Percentiles rank a stretch among this genome's conserved stretches.
These are phyloP conservation scores for Micrasema longulum DNA, from an alignment of 1,140 invertebrate genomes.

Conservation along the genomic window DNA sequence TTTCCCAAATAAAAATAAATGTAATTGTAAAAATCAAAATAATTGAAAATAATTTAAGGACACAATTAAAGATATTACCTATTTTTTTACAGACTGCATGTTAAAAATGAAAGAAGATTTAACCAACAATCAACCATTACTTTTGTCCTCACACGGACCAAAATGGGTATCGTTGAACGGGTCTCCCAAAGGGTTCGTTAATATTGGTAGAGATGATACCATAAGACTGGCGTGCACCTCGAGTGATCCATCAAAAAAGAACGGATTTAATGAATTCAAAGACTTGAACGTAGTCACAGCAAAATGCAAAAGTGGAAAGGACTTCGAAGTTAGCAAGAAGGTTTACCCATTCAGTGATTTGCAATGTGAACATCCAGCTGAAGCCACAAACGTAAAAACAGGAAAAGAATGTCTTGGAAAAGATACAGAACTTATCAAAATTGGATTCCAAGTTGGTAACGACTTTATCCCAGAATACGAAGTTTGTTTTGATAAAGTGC, in stretches of 20 bases:
- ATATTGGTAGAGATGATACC: conserved; percentile 46
- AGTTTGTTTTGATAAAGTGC: conserved; percentile 58
- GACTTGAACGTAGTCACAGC: conserved; percentile 41
- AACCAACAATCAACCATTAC: conserved; percentile 48
- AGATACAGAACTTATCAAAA: conserved; percentile 52
- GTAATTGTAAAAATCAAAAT: no score
- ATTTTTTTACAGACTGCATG: conserved; percentile 48
- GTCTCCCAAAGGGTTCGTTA: conserved; percentile 40
- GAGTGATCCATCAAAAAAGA: conserved; percentile 15
- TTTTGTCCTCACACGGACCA: conserved; percentile 32
- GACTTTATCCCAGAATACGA: conserved; percentile 57
- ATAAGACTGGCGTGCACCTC: conserved; percentile 47
- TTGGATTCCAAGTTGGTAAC: conserved; percentile 55
- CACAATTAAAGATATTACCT: no score
- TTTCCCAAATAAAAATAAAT: no score
- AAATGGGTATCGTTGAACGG: conserved; percentile 46
- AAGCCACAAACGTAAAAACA: conserved; percentile 45
- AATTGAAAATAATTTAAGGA: no score
- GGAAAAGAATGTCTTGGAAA: conserved; percentile 44
- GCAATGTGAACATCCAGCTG: conserved; percentile 55
- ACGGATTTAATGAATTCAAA: conserved; percentile 41
- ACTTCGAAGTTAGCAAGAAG: conserved; percentile 54
- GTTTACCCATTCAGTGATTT: conserved; percentile 55
- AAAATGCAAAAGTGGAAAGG: conserved; percentile 56
- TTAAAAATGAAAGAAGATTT: conserved; percentile 50